A percentile compares a stretch with the other conserved stretches of the same genome.
Evolutionary conservation across 2,797 vertebrate species (phyloP).

Genomic region (Gouania willdenowi): DNA sequence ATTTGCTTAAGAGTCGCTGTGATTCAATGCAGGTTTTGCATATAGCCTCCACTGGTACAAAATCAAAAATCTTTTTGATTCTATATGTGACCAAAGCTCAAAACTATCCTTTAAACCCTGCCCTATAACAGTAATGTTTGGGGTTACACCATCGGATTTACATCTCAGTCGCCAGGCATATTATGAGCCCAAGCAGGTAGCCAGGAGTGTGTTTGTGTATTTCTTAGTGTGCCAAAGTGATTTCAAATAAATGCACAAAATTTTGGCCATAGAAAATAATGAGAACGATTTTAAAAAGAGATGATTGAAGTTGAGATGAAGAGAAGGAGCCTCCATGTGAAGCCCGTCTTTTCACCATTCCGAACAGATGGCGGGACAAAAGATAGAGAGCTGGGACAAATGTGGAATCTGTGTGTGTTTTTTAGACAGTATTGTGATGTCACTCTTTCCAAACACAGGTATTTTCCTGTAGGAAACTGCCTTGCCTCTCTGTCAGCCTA

Average conservation of each 20-base stretch:
- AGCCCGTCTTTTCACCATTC: constrained; percentile 26
- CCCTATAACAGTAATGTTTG: constrained; percentile 8
- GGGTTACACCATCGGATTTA: too few species aligned
- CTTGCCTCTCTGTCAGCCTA: constrained; percentile 29
- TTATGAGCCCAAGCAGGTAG: too few species aligned
- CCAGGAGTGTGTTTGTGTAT: too few species aligned
- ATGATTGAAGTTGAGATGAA: constrained; percentile 20
- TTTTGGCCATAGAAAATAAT: constrained; percentile 33
- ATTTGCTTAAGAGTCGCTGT: too few species aligned
- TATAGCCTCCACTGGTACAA: too few species aligned
- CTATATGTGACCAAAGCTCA: too few species aligned
- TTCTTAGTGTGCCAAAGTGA: too few species aligned
- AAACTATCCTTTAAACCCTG: too few species aligned
- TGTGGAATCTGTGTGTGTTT: constrained; percentile 18
- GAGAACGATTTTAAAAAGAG: constrained; percentile 1
- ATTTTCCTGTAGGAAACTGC: constrained; percentile 24
- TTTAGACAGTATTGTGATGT: constrained; percentile 27
- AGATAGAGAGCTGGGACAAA: constrained; percentile 21
- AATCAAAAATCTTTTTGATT: too few species aligned
- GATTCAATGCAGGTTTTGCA: too few species aligned
- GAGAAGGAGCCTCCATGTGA: constrained; percentile 43
- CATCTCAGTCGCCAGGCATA: too few species aligned
- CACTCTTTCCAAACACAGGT: constrained; percentile 14
- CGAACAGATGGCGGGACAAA: constrained; percentile 43
- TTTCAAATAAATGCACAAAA: constrained; percentile 20